Percentiles rank a stretch among this genome's conserved stretches.
Conservation (phyloP, 2,797 vertebrate genomes). For the Manis crassicaudata region DNA sequence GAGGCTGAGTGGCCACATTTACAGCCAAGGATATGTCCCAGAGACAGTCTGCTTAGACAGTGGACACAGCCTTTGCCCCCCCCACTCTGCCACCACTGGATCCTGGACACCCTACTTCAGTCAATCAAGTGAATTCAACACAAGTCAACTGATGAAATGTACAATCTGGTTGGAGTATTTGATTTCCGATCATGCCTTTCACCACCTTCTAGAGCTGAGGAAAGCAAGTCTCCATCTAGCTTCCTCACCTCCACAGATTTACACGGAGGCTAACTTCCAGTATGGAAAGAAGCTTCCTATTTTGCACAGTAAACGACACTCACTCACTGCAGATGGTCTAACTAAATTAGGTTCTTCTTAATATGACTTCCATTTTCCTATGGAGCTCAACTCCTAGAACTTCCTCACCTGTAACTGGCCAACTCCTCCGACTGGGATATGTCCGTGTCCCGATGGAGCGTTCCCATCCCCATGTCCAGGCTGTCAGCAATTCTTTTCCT, state of each 20-base stretch:
- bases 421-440: not conserved
- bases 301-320: not conserved
- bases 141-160: not conserved
- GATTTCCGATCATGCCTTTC: not conserved
- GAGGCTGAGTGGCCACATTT: not conserved
- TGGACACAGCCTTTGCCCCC: not conserved
- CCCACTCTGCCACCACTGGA: not conserved
- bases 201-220: not conserved
- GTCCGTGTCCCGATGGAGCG: conserved; percentile 24
- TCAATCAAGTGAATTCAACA: not conserved
- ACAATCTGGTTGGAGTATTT: not conserved
- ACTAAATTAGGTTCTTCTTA: not conserved
- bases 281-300: not conserved
- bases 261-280: not conserved
- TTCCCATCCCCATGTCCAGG: not conserved
- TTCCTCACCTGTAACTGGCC: not conserved
- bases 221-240: not conserved
- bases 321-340: not conserved
- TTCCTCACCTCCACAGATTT: not conserved
- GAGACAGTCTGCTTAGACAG: not conserved
- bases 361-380: not conserved
- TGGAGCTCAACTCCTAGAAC: not conserved
- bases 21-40: not conserved
- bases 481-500: conserved; percentile 31
- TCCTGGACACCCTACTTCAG: not conserved